Percentiles rank a stretch among this genome's conserved stretches.
phyloP scores from a whole-genome alignment of 64 coral and sea anemone genomes.

The Hydrozoanthus tunicans region DNA sequence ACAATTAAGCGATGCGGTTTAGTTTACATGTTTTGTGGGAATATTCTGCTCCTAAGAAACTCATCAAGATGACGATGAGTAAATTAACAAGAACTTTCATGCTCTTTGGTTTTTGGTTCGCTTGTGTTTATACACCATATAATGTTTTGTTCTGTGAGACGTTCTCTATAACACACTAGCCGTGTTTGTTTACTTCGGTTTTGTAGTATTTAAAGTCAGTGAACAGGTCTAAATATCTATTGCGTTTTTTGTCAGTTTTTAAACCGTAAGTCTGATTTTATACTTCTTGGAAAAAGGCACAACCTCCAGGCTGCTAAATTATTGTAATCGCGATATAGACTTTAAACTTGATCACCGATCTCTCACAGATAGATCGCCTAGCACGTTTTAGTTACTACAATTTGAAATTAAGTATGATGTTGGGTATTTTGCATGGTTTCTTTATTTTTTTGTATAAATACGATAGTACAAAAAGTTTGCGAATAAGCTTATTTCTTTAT shows the following conservation, averaged over 20 bases:
- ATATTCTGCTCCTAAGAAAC: conserved; percentile 34
- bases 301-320: no score
- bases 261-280: not conserved
- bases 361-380: no score
- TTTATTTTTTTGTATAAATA: no score
- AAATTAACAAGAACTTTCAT: conserved; percentile 24
- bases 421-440: no score
- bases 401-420: no score
- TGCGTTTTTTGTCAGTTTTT: not conserved
- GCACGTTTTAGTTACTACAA: no score
- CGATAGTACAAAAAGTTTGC: no score
- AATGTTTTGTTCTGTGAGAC: conserved; percentile 12
- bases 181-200: conserved; percentile 38
- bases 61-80: not conserved
- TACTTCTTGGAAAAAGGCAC: not conserved
- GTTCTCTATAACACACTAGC: not conserved
- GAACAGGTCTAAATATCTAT: not conserved
- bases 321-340: no score
- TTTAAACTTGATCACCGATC: no score
- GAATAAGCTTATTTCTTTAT: no score
- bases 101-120: conserved; percentile 7
- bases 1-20: conserved; percentile 70
- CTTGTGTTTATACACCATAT: conserved; percentile 15
- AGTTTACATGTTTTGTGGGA: conserved; percentile 64
- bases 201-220: conserved; percentile 32